Conservation (phyloP, 2,113 vertebrate genomes). For the Spea multiplicata region DNA sequence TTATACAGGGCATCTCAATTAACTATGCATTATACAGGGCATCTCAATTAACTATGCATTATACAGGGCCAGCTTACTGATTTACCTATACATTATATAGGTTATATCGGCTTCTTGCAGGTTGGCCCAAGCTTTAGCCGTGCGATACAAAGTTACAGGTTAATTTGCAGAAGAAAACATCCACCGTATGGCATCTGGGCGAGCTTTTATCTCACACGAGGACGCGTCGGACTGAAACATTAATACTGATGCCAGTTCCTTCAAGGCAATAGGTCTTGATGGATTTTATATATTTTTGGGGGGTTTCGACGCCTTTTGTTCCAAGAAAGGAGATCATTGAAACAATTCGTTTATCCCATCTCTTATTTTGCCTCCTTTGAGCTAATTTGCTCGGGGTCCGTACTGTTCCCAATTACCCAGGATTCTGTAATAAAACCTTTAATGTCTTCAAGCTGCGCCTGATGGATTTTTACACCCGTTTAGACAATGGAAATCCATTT, state of each 20-base stretch:
- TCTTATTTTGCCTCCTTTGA: background rate
- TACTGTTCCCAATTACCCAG: constrained; percentile 48
- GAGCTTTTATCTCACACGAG: too few species aligned
- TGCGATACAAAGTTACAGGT: too few species aligned
- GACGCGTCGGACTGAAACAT: too few species aligned
- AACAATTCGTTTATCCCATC: constrained; percentile 39
- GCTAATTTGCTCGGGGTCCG: constrained; percentile 41
- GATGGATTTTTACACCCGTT: constrained; percentile 50
- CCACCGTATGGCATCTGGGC: too few species aligned
- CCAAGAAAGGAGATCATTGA: constrained; percentile 20
- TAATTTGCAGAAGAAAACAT: too few species aligned
- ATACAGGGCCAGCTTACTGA: too few species aligned
- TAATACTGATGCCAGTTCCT: background rate
- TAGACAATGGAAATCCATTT: constrained; percentile 61
- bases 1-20: too few species aligned
- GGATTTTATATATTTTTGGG: constrained; percentile 26
- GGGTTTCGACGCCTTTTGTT: constrained; percentile 1
- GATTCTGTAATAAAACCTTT: constrained; percentile 53
- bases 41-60: too few species aligned
- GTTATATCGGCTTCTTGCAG: too few species aligned
- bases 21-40: too few species aligned
- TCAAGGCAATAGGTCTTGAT: background rate
- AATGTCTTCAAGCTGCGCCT: constrained; percentile 54
- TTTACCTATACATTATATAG: too few species aligned
- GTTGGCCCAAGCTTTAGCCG: too few species aligned